These are phyloP conservation scores for Lepidotrigona ventralis DNA, from an alignment of 1,140 invertebrate genomes.

Conservation along the genomic window DNA sequence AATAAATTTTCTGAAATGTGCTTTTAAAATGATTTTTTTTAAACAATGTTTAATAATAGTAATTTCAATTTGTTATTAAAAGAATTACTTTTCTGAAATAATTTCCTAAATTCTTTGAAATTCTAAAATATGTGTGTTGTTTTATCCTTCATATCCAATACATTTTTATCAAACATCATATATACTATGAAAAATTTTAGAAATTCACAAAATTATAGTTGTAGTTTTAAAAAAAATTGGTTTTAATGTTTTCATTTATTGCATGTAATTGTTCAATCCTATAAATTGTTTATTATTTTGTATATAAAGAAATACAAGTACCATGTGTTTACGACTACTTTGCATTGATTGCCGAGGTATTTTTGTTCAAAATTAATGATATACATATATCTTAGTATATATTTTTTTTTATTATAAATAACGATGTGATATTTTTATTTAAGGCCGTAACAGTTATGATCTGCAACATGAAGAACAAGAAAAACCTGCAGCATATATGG, in stretches of 20 bases:
- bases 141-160: not conserved
- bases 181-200: not conserved
- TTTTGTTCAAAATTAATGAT: constrained; percentile 21
- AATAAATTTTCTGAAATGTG: not conserved
- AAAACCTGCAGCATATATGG: constrained; percentile 67
- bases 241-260: constrained; percentile 3
- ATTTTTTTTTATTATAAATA: not conserved
- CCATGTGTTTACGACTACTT: constrained; percentile 80
- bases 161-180: not conserved
- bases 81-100: not conserved
- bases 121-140: constrained; percentile 11
- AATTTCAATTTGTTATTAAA: not conserved
- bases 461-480: constrained; percentile 74
- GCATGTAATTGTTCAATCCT: not conserved
- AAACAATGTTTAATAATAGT: not conserved
- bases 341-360: constrained; percentile 82
- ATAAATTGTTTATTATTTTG: not conserved
- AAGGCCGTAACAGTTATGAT: constrained; percentile 77
- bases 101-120: not conserved
- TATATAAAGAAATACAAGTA: constrained; percentile 45
- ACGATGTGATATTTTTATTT: constrained; percentile 23
- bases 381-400: not conserved
- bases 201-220: not conserved
- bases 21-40: not conserved
- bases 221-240: not conserved